Conservation (phyloP, 2,113 vertebrate species). For the Dipodomys merriami region DNA sequence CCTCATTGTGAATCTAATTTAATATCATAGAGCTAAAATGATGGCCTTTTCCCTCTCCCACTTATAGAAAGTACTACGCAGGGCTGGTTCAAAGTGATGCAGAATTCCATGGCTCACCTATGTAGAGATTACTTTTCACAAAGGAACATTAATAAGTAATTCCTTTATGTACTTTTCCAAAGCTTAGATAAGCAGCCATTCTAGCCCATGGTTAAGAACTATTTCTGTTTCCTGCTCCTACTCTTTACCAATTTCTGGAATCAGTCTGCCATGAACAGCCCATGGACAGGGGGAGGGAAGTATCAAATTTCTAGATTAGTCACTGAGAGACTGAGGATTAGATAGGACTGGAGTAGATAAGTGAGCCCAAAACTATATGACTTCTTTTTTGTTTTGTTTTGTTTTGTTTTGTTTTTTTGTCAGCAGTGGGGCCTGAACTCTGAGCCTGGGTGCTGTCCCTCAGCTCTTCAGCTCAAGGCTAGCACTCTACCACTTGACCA, state of each 20-base stretch:
- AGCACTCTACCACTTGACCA: no score
- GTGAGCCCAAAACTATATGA: constrained; percentile 51
- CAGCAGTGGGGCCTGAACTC: no score
- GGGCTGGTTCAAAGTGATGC: background rate
- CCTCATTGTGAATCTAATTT: background rate
- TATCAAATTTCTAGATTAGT: constrained; percentile 73
- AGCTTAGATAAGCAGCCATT: constrained; percentile 40
- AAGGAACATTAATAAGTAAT: constrained; percentile 22
- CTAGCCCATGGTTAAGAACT: background rate
- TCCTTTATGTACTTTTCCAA: constrained; percentile 1
- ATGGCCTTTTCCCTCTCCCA: background rate
- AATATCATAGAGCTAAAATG: constrained; percentile 40
- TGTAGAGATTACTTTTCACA: background rate
- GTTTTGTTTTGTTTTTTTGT: no score
- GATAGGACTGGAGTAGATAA: constrained; percentile 41
- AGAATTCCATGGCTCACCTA: background rate
- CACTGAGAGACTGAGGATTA: constrained; percentile 62
- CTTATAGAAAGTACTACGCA: background rate
- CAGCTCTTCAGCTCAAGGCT: no score
- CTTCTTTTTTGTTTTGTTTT: background rate
- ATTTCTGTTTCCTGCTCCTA: constrained; percentile 30
- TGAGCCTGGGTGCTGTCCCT: no score
- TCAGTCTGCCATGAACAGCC: background rate
- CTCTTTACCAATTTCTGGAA: constrained; percentile 50
- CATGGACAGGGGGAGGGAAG: background rate